phyloP scores from a whole-genome alignment of 1,140 invertebrate species.

The Vanessa atalanta region DNA sequence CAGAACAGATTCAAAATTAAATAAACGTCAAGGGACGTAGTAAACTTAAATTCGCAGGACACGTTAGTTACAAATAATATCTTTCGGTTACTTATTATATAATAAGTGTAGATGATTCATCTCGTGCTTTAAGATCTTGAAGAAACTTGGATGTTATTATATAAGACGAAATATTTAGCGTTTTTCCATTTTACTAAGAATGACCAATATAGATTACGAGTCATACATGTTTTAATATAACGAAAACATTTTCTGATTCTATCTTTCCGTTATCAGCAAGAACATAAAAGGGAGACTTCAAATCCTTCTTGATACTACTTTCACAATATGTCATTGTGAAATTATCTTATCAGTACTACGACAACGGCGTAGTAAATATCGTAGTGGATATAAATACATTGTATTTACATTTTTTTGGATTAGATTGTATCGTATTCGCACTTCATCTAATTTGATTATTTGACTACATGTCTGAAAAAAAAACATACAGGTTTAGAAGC shows the following conservation, averaged over 20 bases:
- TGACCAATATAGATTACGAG: not conserved
- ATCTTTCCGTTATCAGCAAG: slow-evolving; percentile 43
- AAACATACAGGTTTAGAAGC: too few relatives aligned
- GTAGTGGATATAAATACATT: slow-evolving; percentile 50
- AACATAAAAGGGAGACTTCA: slow-evolving; percentile 38
- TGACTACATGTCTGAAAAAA: too few relatives aligned
- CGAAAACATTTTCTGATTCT: slow-evolving; percentile 39
- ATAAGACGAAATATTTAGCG: too few relatives aligned
- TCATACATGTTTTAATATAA: slow-evolving; percentile 12
- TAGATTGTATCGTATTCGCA: not conserved
- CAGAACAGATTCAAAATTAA: too few relatives aligned
- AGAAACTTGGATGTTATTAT: too few relatives aligned
- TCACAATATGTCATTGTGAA: slow-evolving; percentile 49
- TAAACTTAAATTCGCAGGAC: too few relatives aligned
- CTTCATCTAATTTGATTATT: not conserved
- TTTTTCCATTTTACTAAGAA: not conserved
- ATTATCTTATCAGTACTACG: slow-evolving; percentile 49
- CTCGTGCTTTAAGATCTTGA: too few relatives aligned
- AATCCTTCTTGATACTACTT: slow-evolving; percentile 41
- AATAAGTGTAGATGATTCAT: too few relatives aligned
- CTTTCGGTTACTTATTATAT: too few relatives aligned
- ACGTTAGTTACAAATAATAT: too few relatives aligned
- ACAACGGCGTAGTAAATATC: slow-evolving; percentile 42
- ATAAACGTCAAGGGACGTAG: too few relatives aligned
- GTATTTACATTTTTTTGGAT: slow-evolving; percentile 12